A percentile compares a stretch with the other conserved stretches of the same genome.
These are phyloP conservation scores for Cephus runcator DNA, from an alignment of 2,888 invertebrate species.

Conservation along the genomic window DNA sequence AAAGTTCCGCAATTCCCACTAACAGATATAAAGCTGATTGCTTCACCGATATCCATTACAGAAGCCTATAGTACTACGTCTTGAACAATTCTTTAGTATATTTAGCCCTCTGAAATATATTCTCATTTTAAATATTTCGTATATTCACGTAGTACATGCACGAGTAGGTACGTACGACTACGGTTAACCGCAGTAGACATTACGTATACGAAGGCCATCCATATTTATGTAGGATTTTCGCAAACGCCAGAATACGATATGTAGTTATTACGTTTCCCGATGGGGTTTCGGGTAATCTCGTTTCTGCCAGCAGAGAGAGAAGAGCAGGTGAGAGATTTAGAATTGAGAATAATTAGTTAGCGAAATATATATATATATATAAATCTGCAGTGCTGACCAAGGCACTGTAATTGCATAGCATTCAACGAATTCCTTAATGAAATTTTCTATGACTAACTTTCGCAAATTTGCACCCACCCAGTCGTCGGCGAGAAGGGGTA, in stretches of 20 bases:
- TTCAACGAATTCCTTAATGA: slow-evolving; percentile 36
- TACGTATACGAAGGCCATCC: background rate
- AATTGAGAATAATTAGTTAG: slow-evolving; percentile 20
- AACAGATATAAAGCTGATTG: slow-evolving; percentile 27
- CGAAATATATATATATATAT: slow-evolving; percentile 1
- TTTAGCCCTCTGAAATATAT: background rate
- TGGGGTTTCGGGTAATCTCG: slow-evolving; percentile 4
- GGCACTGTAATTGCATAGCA: slow-evolving; percentile 31
- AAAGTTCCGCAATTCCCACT: slow-evolving; percentile 25
- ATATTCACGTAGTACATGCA: background rate
- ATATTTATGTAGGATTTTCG: background rate
- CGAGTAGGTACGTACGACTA: background rate
- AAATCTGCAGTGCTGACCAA: slow-evolving; percentile 5
- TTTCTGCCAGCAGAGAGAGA: slow-evolving; percentile 1
- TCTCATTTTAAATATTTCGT: background rate
- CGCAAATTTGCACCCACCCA: slow-evolving; percentile 1
- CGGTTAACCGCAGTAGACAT: background rate
- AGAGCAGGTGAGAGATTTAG: slow-evolving; percentile 17
- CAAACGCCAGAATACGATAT: background rate
- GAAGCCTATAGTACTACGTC: background rate
- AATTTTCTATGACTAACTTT: slow-evolving; percentile 36
- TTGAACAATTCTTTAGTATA: background rate
- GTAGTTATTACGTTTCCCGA: background rate
- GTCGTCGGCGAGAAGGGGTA: background rate
- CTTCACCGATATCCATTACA: background rate